These are phyloP conservation scores for Platerodrilus igneus DNA, from an alignment of 2,888 invertebrate species.

Conservation along the genomic window DNA sequence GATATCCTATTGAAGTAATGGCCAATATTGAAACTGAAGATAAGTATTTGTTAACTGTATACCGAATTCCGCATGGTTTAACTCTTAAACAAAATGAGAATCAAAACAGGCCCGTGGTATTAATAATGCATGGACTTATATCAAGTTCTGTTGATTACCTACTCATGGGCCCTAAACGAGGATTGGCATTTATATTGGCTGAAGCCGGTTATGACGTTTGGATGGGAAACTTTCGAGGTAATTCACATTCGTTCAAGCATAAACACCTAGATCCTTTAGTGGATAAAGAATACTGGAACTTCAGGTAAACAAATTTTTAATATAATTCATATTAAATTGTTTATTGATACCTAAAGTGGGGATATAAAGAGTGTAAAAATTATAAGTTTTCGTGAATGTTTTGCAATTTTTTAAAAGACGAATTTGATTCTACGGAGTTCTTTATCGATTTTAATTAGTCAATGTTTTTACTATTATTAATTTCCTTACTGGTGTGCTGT, in stretches of 20 bases:
- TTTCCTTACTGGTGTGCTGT: too few species aligned
- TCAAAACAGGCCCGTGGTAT: slow-evolving; percentile 50
- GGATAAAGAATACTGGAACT: slow-evolving; percentile 57
- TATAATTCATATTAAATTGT: too few species aligned
- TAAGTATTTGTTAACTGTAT: slow-evolving; percentile 72
- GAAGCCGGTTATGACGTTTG: slow-evolving; percentile 74
- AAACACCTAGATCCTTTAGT: slow-evolving; percentile 44
- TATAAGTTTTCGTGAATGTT: too few species aligned
- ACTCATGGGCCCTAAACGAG: slow-evolving; percentile 62
- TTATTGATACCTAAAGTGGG: too few species aligned
- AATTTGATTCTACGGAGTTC: too few species aligned
- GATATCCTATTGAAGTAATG: slow-evolving; percentile 62
- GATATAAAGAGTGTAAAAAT: too few species aligned
- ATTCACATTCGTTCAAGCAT: slow-evolving; percentile 60
- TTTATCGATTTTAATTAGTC: too few species aligned
- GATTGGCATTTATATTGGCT: slow-evolving; percentile 56
- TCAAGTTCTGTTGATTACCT: slow-evolving; percentile 72
- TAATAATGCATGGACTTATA: slow-evolving; percentile 69
- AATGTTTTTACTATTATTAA: too few species aligned
- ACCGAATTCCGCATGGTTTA: slow-evolving; percentile 62
- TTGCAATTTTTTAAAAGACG: too few species aligned
- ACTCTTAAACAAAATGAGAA: slow-evolving; percentile 15
- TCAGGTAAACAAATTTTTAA: slow-evolving; percentile 45
- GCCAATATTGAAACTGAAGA: slow-evolving; percentile 60
- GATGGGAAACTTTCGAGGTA: slow-evolving; percentile 81